These are phyloP conservation scores for Pachycephala philippinensis DNA, from an alignment of 2,113 vertebrate genomes.

Conservation along the genomic window DNA sequence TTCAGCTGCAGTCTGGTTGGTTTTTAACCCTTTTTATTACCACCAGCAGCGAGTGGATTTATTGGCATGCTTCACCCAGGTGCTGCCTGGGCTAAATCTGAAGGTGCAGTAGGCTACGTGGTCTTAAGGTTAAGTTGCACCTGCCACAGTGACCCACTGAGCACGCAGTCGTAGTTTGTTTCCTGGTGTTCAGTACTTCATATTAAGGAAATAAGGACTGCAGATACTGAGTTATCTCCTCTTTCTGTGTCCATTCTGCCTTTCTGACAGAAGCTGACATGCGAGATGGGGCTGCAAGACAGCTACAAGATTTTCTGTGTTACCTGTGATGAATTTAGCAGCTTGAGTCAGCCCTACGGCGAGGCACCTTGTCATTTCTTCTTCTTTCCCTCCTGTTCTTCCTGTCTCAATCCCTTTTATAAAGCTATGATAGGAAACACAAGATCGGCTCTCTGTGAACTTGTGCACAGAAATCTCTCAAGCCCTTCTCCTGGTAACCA, in stretches of 20 bases:
- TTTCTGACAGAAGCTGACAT: neutral
- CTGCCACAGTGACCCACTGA: constrained; percentile 14
- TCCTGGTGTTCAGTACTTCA: neutral
- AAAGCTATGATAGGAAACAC: neutral
- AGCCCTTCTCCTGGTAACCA: neutral
- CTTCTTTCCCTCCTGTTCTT: neutral
- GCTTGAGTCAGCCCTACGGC: neutral
- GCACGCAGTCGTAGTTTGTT: neutral
- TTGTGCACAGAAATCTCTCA: neutral
- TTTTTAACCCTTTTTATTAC: neutral
- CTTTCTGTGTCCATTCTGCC: neutral
- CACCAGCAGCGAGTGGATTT: neutral
- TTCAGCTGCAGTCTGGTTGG: neutral
- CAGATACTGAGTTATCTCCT: neutral
- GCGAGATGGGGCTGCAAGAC: neutral
- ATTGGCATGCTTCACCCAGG: neutral
- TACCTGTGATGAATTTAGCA: constrained; percentile 2
- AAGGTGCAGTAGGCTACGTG: neutral
- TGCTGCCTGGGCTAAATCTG: neutral
- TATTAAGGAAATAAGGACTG: neutral
- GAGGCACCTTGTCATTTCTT: neutral
- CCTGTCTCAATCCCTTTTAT: neutral
- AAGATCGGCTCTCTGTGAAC: neutral
- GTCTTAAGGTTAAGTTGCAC: constrained; percentile 36
- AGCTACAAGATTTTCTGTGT: neutral